These are phyloP conservation scores for Heliocidaris tuberculata DNA, from an alignment of 35 echinoderm and acorn worm genomes.

Conservation along the genomic window DNA sequence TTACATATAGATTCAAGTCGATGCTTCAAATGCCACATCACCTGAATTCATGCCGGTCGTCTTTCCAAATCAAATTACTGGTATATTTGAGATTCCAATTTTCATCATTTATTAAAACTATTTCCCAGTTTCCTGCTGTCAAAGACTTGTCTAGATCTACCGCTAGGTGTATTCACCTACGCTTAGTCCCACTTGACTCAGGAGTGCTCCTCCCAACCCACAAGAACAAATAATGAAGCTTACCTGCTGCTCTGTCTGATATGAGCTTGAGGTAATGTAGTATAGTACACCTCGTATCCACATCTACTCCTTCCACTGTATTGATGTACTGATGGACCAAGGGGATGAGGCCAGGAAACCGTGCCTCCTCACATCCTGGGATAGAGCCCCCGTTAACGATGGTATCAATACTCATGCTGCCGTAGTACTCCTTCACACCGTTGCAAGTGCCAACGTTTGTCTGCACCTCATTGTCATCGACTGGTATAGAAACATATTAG, in stretches of 20 bases:
- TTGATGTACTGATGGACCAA: constrained; percentile 83
- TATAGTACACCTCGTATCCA: constrained; percentile 89
- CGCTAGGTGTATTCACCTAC: too few species aligned
- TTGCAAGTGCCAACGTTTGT: not conserved
- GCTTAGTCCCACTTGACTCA: too few species aligned
- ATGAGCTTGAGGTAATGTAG: constrained; percentile 82
- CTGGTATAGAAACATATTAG: not conserved
- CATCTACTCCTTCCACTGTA: constrained; percentile 77
- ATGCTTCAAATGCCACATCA: too few species aligned
- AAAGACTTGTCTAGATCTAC: too few species aligned
- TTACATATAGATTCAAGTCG: too few species aligned
- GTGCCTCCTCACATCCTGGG: constrained; percentile 48
- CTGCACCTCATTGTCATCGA: not conserved
- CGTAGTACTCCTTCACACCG: not conserved
- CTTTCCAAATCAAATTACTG: too few species aligned
- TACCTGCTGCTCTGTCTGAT: constrained; percentile 87
- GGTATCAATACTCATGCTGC: constrained; percentile 87
- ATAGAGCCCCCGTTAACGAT: constrained; percentile 89
- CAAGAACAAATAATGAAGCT: not conserved
- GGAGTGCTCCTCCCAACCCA: too few species aligned
- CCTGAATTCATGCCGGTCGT: too few species aligned
- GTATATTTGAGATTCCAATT: too few species aligned
- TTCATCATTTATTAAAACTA: too few species aligned
- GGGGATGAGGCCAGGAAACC: constrained; percentile 86
- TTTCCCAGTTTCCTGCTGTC: too few species aligned